Conservation (phyloP, 2,888 invertebrate genomes). For the Mactromeris polynyma region DNA sequence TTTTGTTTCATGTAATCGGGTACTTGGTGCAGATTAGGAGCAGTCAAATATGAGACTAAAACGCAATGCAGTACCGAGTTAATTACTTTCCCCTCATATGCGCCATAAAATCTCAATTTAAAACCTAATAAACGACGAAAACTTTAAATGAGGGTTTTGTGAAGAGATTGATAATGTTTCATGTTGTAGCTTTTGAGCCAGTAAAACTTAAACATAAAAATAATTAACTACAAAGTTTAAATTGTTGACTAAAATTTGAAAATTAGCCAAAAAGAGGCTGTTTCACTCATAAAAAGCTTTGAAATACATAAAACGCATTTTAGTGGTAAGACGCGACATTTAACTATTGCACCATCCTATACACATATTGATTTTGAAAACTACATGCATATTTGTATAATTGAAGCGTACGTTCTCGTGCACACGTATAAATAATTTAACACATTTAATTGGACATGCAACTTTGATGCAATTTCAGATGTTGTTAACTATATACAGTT, state of each 20-base stretch:
- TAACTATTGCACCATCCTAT: neutral
- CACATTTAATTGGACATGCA: neutral
- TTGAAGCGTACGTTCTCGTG: too few species aligned
- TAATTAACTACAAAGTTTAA: neutral
- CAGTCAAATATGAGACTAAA: neutral
- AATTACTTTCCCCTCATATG: neutral
- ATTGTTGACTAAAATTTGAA: conserved; percentile 7
- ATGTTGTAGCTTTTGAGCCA: neutral
- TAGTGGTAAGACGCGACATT: neutral
- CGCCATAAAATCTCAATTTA: neutral
- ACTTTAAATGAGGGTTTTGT: neutral
- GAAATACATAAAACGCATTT: neutral
- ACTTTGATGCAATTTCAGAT: neutral
- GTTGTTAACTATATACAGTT: neutral
- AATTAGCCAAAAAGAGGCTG: neutral
- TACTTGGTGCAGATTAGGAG: neutral
- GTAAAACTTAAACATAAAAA: conserved; percentile 1
- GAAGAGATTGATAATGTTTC: neutral
- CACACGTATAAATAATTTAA: neutral
- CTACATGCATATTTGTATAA: neutral
- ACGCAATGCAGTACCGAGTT: neutral
- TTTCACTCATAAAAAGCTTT: neutral
- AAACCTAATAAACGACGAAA: neutral
- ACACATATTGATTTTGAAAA: neutral
- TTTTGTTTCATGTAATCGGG: neutral